Percentiles rank a stretch among this genome's conserved stretches.
Conservation (phyloP, 2,797 vertebrate species). For the Helarctos malayanus region DNA sequence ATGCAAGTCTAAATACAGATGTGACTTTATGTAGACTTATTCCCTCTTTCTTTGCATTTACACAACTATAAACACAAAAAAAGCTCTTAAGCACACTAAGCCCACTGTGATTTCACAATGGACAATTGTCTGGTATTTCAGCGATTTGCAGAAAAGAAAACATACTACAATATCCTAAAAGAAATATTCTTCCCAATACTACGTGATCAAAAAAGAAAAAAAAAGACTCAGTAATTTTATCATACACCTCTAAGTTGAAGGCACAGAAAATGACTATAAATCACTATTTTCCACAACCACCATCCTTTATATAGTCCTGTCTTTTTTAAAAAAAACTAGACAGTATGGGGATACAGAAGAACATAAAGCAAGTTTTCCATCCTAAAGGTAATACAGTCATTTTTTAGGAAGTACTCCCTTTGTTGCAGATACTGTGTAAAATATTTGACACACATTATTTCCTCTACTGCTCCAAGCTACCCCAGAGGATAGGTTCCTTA, state of each 20-base stretch:
- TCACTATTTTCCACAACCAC: neutral
- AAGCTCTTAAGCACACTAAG: neutral
- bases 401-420: constrained; percentile 25
- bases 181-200: neutral
- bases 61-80: neutral
- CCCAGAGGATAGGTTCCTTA: neutral
- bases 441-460: constrained; percentile 36
- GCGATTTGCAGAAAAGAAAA: constrained; percentile 36
- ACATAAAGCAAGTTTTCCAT: neutral
- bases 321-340: neutral
- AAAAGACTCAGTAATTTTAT: neutral
- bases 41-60: neutral
- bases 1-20: neutral
- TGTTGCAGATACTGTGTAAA: constrained; percentile 59
- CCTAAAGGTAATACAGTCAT: neutral
- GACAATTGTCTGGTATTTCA: neutral
- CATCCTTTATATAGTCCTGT: neutral
- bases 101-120: neutral
- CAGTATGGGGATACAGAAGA: neutral
- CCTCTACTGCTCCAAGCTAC: neutral
- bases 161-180: neutral
- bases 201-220: neutral
- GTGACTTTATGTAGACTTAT: constrained; percentile 2
- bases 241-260: neutral
- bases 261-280: constrained; percentile 36